Conservation (phyloP, 1,140 invertebrate species). For the Drosophila eugracilis region DNA sequence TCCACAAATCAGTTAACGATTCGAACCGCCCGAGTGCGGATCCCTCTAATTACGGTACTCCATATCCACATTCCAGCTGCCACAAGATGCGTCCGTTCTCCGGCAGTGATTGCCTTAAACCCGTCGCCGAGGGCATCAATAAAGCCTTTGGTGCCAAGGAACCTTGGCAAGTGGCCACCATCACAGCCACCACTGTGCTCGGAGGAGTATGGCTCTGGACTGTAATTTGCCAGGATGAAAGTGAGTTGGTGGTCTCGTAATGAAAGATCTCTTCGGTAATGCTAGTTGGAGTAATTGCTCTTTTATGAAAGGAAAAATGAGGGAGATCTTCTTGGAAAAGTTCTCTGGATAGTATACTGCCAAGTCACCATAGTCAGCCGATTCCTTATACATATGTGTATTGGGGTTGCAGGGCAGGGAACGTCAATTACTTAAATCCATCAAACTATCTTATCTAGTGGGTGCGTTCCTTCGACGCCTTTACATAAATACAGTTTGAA, state of each 20-base stretch:
- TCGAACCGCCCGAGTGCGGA: conserved; percentile 41
- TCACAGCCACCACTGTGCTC: conserved; percentile 89
- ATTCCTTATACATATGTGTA: conserved; percentile 21
- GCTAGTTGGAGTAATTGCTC: no score
- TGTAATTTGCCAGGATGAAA: conserved; percentile 89
- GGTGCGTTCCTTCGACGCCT: conserved; percentile 2
- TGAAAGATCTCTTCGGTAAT: neutral
- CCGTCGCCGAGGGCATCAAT: conserved; percentile 85
- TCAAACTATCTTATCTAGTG: conserved; percentile 65
- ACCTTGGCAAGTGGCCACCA: conserved; percentile 91
- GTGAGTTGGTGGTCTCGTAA: conserved; percentile 86
- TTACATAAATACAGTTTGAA: conserved; percentile 2
- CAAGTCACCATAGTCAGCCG: conserved; percentile 4
- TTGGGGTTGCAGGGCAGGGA: conserved; percentile 1
- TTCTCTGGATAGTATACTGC: neutral
- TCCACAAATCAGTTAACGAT: conserved; percentile 48
- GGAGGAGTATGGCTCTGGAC: conserved; percentile 89
- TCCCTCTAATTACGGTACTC: conserved; percentile 4
- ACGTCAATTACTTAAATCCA: conserved; percentile 45
- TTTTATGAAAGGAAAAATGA: neutral
- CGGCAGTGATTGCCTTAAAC: conserved; percentile 64
- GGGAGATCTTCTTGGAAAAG: neutral
- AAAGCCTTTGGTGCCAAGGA: conserved; percentile 88
- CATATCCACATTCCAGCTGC: conserved; percentile 35
- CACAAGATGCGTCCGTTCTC: conserved; percentile 65